phyloP scores from a whole-genome alignment of 2,888 invertebrate genomes.

The Drosophila pseudotakahashii region DNA sequence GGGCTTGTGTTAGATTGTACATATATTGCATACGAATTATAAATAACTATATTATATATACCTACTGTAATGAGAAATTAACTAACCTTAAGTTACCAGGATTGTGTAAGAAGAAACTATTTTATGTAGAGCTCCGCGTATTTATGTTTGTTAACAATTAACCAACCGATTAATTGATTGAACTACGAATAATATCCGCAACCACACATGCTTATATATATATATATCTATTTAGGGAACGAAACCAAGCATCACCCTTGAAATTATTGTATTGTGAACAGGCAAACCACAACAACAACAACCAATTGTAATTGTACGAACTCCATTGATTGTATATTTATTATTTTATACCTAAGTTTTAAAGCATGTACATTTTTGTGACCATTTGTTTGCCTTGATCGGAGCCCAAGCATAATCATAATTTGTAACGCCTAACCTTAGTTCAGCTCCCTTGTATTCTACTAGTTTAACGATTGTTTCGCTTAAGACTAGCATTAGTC shows the following conservation, averaged over 20 bases:
- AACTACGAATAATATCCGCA: constrained; percentile 35
- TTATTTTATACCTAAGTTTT: constrained; percentile 30
- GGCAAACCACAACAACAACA: constrained; percentile 39
- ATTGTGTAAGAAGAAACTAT: constrained; percentile 68
- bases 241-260: constrained; percentile 76
- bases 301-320: constrained; percentile 29
- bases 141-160: constrained; percentile 73
- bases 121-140: constrained; percentile 79
- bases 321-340: constrained; percentile 40
- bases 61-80: constrained; percentile 35
- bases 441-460: constrained; percentile 69
- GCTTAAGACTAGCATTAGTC: constrained; percentile 38
- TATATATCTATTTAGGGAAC: constrained; percentile 31
- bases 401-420: constrained; percentile 19
- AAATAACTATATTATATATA: constrained; percentile 40
- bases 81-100: constrained; percentile 50
- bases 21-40: constrained; percentile 58
- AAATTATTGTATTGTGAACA: constrained; percentile 60
- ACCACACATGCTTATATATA: constrained; percentile 25
- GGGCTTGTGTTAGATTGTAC: constrained; percentile 79
- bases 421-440: constrained; percentile 26
- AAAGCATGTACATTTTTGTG: constrained; percentile 27
- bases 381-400: constrained; percentile 16
- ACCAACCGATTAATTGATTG: constrained; percentile 28
- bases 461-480: constrained; percentile 54